Evolutionary conservation across 1,140 invertebrate species (phyloP).

Genomic region (Rhyacophila brunnea): DNA sequence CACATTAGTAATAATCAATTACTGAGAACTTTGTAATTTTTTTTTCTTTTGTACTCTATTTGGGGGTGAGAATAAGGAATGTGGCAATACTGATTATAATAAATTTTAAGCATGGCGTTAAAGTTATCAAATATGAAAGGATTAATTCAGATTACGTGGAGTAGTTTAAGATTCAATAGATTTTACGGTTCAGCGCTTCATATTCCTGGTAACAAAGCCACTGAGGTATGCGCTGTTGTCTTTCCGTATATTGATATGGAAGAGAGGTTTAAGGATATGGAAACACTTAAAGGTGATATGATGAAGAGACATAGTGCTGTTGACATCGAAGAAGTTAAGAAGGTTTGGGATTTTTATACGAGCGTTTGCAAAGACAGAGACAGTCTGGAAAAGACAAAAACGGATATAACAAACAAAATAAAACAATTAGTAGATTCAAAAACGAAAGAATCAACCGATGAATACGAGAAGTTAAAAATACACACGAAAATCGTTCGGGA

Average conservation of each 20-base stretch:
- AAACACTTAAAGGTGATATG: constrained; percentile 52
- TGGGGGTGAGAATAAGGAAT: too few species aligned
- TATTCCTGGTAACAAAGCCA: constrained; percentile 61
- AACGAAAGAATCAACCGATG: constrained; percentile 42
- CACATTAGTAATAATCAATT: too few species aligned
- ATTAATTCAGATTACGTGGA: not conserved
- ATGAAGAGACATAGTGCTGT: constrained; percentile 44
- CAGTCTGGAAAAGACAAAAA: constrained; percentile 46
- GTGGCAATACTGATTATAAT: too few species aligned
- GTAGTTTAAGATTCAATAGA: not conserved
- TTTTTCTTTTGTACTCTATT: too few species aligned
- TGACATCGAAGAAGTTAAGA: constrained; percentile 47
- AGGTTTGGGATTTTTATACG: constrained; percentile 56
- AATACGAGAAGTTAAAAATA: constrained; percentile 52
- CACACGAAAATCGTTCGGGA: constrained; percentile 58
- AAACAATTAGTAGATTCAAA: constrained; percentile 41
- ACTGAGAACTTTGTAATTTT: too few species aligned
- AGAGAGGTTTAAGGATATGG: constrained; percentile 48
- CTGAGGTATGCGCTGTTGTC: constrained; percentile 58
- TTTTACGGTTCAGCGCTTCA: constrained; percentile 57
- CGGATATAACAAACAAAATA: constrained; percentile 41
- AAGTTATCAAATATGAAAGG: not conserved
- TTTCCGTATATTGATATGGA: constrained; percentile 62
- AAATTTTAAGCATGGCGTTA: constrained; percentile 3
- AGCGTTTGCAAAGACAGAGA: constrained; percentile 42